Conservation (phyloP, 1,140 invertebrate genomes). For the Gyrodactylus bullatarudis region DNA sequence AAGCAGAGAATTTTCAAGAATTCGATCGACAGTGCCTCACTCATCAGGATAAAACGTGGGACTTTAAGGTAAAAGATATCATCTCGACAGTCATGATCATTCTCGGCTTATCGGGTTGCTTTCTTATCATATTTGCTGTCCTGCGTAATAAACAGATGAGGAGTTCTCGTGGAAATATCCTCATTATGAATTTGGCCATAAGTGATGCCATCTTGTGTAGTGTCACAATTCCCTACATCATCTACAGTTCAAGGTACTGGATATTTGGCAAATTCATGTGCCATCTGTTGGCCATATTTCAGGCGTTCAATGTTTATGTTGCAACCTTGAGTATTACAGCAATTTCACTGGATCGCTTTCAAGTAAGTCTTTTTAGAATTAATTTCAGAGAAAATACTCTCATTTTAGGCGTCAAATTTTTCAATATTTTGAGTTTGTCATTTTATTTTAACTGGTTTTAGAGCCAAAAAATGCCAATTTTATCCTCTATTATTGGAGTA, state of each 20-base stretch:
- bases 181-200: slow-evolving; percentile 53
- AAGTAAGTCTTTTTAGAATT: slow-evolving; percentile 16
- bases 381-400: too few species aligned
- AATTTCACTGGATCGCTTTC: slow-evolving; percentile 40
- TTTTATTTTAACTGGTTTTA: too few species aligned
- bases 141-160: slow-evolving; percentile 42
- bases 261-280: slow-evolving; percentile 26
- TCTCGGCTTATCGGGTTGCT: slow-evolving; percentile 39
- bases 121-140: slow-evolving; percentile 38
- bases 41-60: too few species aligned
- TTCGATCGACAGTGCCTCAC: too few species aligned
- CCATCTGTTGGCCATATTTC: slow-evolving; percentile 40
- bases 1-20: too few species aligned
- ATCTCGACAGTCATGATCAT: too few species aligned
- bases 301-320: slow-evolving; percentile 50
- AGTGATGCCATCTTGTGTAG: slow-evolving; percentile 46
- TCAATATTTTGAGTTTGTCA: too few species aligned
- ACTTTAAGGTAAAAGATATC: too few species aligned
- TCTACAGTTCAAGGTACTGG: slow-evolving; percentile 20
- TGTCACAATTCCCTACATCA: slow-evolving; percentile 45
- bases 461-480: too few species aligned
- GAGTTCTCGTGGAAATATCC: slow-evolving; percentile 40
- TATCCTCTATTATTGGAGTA: too few species aligned
- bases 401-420: too few species aligned
- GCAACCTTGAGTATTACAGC: slow-evolving; percentile 57